A percentile compares a stretch with the other conserved stretches of the same genome.
Evolutionary conservation across 2,113 vertebrate species (phyloP).

Genomic region (Noturus placidus): DNA sequence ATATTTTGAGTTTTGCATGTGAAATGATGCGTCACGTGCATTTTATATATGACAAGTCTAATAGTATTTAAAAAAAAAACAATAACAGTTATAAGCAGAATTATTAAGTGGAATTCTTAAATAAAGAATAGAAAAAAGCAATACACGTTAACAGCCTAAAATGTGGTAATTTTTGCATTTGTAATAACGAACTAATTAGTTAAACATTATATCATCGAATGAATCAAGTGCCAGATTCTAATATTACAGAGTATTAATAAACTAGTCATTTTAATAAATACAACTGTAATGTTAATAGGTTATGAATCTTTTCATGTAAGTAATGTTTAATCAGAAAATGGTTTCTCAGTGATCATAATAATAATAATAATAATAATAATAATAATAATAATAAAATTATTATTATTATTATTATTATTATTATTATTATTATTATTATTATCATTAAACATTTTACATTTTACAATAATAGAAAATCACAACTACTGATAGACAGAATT

Average conservation of each 20-base stretch:
- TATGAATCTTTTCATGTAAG: not conserved
- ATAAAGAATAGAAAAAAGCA: no score
- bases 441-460: no score
- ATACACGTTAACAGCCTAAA: not conserved
- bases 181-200: not conserved
- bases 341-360: not conserved
- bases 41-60: not conserved
- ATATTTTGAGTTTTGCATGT: not conserved
- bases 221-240: not conserved
- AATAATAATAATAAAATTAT: not conserved
- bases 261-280: not conserved
- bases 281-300: not conserved
- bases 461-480: not conserved
- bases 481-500: not conserved
- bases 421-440: no score
- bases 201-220: not conserved
- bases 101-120: not conserved
- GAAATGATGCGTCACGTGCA: not conserved
- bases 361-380: not conserved
- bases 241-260: not conserved
- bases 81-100: not conserved
- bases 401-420: no score
- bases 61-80: not conserved
- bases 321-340: not conserved
- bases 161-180: not conserved